Conservation (phyloP, 1,140 invertebrate genomes). For the Ceratitis capitata region DNA sequence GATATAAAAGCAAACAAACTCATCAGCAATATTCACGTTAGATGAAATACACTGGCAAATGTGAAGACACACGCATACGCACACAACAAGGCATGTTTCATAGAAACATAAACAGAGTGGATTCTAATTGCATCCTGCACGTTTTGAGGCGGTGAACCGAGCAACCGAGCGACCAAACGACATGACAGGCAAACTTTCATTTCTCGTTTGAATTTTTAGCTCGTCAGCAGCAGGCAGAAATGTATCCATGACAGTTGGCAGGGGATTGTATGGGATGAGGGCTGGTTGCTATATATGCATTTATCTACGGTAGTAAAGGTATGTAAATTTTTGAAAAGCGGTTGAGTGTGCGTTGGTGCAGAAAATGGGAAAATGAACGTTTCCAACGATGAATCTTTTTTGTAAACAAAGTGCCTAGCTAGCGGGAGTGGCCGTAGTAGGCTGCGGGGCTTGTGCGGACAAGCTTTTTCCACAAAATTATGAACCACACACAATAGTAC, state of each 20-base stretch:
- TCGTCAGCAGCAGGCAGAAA: constrained; percentile 10
- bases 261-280: too few relatives aligned
- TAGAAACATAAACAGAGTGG: neutral
- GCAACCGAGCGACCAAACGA: constrained; percentile 3
- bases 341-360: neutral
- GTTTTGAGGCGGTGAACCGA: constrained; percentile 18
- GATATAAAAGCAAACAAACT: neutral
- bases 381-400: neutral
- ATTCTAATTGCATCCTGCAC: constrained; percentile 15
- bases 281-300: too few relatives aligned
- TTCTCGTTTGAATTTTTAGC: constrained; percentile 31
- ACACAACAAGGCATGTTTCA: neutral
- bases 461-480: neutral
- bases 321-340: too few relatives aligned
- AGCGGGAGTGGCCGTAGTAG: too few relatives aligned
- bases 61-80: neutral
- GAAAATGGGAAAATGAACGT: neutral
- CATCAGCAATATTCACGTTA: neutral
- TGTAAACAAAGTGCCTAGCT: neutral
- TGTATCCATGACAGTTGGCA: too few relatives aligned
- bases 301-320: too few relatives aligned
- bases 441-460: too few relatives aligned
- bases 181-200: neutral
- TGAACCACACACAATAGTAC: neutral
- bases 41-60: neutral